Conservation (phyloP, 1,140 invertebrate genomes). For the Apis florea region DNA sequence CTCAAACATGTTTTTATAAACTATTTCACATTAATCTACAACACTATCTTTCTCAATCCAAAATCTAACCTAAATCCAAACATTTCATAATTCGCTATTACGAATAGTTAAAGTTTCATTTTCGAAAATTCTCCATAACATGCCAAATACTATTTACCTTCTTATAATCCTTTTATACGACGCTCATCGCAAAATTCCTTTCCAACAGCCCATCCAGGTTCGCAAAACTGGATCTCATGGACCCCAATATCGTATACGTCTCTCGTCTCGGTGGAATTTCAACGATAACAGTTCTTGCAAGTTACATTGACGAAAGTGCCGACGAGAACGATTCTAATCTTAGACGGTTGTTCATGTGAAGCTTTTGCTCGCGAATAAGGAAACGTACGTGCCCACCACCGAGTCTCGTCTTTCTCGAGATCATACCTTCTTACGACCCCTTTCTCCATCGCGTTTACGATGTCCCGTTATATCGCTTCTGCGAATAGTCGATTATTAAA, state of each 20-base stretch:
- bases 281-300: slow-evolving; percentile 47
- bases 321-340: slow-evolving; percentile 50
- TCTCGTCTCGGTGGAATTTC: slow-evolving; percentile 41
- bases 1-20: too few species aligned
- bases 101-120: neutral
- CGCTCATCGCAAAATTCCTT: too few species aligned
- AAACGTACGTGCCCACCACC: neutral
- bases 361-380: neutral
- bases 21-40: too few species aligned
- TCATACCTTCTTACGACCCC: slow-evolving; percentile 23
- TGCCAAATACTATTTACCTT: too few species aligned
- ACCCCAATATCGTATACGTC: neutral
- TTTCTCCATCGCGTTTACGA: slow-evolving; percentile 35
- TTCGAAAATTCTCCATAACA: neutral
- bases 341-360: neutral
- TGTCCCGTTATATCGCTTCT: slow-evolving; percentile 15
- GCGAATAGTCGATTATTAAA: slow-evolving; percentile 42
- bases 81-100: neutral
- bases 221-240: neutral
- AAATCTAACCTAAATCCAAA: neutral
- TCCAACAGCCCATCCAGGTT: neutral
- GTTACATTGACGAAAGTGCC: slow-evolving; percentile 38
- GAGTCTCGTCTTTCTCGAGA: neutral
- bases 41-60: too few species aligned
- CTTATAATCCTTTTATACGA: too few species aligned